Conservation (phyloP, 2,888 invertebrate genomes). For the Andrena bucephala region DNA sequence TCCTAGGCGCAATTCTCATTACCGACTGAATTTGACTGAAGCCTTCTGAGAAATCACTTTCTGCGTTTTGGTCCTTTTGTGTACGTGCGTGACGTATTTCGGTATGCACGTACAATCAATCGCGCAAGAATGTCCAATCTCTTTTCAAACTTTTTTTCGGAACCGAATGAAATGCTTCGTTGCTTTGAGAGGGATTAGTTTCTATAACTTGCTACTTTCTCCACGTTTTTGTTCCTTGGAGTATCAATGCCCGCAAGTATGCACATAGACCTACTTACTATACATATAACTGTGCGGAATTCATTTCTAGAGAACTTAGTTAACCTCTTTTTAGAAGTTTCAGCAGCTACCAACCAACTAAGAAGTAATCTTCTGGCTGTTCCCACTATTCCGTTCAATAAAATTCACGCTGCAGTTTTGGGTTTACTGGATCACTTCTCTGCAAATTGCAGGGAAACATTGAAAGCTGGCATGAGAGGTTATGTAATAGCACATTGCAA, state of each 20-base stretch:
- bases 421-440: constrained; percentile 74
- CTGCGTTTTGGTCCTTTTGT: not conserved
- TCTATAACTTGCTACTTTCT: too few species aligned
- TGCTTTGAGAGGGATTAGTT: too few species aligned
- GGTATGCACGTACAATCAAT: not conserved
- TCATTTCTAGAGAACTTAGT: constrained; percentile 78
- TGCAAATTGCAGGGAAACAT: constrained; percentile 56
- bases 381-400: constrained; percentile 77
- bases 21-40: not conserved
- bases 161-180: too few species aligned
- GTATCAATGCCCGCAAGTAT: constrained; percentile 56
- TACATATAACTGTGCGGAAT: constrained; percentile 73
- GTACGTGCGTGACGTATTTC: not conserved
- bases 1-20: not conserved
- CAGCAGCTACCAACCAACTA: constrained; percentile 70
- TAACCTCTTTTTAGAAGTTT: constrained; percentile 78
- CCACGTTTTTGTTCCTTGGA: too few species aligned
- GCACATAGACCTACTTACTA: constrained; percentile 33
- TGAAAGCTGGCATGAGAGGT: constrained; percentile 12
- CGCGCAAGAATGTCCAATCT: too few species aligned
- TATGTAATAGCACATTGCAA: not conserved
- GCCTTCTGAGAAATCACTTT: constrained; percentile 29
- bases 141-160: too few species aligned
- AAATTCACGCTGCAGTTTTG: constrained; percentile 80
- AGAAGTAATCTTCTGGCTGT: constrained; percentile 78